Evolutionary conservation across 2,113 vertebrate species (phyloP).

Genomic region (Edolisoma coerulescens): DNA sequence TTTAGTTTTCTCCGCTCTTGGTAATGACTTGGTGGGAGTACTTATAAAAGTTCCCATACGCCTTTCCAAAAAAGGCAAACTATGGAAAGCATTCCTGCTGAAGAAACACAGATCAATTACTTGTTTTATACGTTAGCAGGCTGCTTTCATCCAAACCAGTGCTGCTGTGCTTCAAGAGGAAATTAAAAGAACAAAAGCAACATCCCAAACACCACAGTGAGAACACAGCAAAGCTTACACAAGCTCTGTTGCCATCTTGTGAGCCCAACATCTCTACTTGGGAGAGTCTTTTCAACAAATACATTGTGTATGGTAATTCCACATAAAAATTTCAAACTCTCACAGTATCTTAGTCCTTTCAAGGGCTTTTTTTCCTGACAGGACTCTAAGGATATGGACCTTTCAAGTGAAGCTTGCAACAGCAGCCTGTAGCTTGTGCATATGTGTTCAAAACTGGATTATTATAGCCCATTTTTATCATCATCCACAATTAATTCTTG

Average conservation of each 20-base stretch:
- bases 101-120: slow-evolving; percentile 17
- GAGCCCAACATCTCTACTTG: not conserved
- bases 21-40: not conserved
- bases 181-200: slow-evolving; percentile 6
- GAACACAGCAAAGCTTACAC: not conserved
- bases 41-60: not conserved
- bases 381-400: not conserved
- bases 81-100: not conserved
- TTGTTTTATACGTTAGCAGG: not conserved
- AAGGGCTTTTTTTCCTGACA: not conserved
- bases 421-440: not conserved
- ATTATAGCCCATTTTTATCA: not conserved
- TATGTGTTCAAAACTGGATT: not conserved
- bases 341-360: not conserved
- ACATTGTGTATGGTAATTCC: not conserved
- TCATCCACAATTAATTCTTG: not conserved
- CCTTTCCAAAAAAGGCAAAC: slow-evolving; percentile 23
- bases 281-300: not conserved
- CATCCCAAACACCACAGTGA: not conserved
- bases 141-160: slow-evolving; percentile 12
- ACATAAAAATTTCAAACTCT: not conserved
- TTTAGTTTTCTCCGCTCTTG: not conserved
- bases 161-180: not conserved
- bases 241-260: not conserved
- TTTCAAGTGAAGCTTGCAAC: not conserved